Base-by-base conservation (phyloP, 2,113 vertebrate species). In the Castor canadensis region DNA sequence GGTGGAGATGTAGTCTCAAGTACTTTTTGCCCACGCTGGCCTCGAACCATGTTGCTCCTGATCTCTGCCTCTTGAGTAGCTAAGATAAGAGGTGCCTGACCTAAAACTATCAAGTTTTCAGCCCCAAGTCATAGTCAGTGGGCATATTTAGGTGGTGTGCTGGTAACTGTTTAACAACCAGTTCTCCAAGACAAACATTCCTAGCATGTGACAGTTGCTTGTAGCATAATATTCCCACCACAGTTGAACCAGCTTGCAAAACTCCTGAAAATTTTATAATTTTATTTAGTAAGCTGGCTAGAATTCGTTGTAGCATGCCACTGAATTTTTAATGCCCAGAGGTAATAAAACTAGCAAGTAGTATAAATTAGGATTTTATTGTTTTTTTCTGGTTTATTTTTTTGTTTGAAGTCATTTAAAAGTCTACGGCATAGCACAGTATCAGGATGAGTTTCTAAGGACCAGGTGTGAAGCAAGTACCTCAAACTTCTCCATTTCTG, bases 321-420 rank as follows among this genome's bases (percentile, higher is more conserved):
- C 4, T 71, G 35, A 45, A 35, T 62, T 76, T 92, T 89, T 69
- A 20, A 67, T 30, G 17, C n/a, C 6, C n/a, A 75, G 66, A 60
- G 4, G 69, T 73, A 82, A 92, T 32, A 79, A 76, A 87, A 87
- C 8, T 87, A 52, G n/a, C 32, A 66, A 84, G 73, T 30, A 24
- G 30, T 54, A 47, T 43, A 24, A 88, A 58, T 11, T 8, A 43
- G 15, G 7, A 17, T 80, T 52, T 92, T 72, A 67, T 32, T 62
- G 4, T 9, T 43, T 32, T 28, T 69, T 45, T 38, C 66, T 45
- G 35, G 60, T 28, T 62, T 66, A 24, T 35, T 11, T 28, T 73
- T 75, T 58, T 52, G 19, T 52, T 54, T 52, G 32, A 81, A 93
- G 11, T 12, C 52, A 40, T 1, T n/a, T 64, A 11, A 35, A 79